These are phyloP conservation scores for Myiozetetes cayanensis DNA, from an alignment of 2,113 vertebrate species.

Conservation along the genomic window DNA sequence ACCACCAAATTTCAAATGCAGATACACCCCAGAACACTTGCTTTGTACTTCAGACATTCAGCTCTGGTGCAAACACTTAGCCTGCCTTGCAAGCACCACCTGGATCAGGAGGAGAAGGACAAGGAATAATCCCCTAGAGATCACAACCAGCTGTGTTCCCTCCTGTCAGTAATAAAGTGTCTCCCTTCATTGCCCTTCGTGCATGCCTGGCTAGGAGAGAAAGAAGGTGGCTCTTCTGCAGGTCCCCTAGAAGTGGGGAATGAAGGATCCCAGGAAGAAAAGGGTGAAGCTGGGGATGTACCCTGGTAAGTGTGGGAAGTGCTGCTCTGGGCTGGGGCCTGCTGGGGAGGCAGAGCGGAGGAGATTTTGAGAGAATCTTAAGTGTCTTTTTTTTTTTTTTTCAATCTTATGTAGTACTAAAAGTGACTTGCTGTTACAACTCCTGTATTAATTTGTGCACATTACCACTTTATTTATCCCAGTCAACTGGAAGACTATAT, in stretches of 20 bases:
- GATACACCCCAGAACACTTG: not conserved
- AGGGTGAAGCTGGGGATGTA: not conserved
- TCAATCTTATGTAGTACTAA: not conserved
- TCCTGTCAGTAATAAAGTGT: not conserved
- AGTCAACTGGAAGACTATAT: not conserved
- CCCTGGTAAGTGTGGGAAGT: accelerated
- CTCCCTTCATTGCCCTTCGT: not conserved
- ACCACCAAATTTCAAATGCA: not conserved
- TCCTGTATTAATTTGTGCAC: not conserved
- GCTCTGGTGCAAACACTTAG: not conserved
- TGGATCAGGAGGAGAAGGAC: not conserved
- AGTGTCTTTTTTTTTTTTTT: not conserved
- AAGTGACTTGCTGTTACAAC: not conserved
- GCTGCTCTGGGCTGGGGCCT: not conserved
- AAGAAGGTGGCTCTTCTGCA: too few species aligned
- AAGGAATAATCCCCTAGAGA: not conserved
- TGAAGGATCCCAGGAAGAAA: not conserved
- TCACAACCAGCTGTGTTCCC: not conserved
- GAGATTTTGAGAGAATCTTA: not conserved
- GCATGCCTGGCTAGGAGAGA: accelerated
- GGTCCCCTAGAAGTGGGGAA: not conserved
- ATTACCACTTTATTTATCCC: not conserved
- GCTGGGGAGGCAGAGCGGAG: not conserved
- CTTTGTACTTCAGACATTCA: not conserved
- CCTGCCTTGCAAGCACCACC: not conserved